These are phyloP conservation scores for Ischnura elegans DNA, from an alignment of 2,888 invertebrate species.

Conservation along the genomic window DNA sequence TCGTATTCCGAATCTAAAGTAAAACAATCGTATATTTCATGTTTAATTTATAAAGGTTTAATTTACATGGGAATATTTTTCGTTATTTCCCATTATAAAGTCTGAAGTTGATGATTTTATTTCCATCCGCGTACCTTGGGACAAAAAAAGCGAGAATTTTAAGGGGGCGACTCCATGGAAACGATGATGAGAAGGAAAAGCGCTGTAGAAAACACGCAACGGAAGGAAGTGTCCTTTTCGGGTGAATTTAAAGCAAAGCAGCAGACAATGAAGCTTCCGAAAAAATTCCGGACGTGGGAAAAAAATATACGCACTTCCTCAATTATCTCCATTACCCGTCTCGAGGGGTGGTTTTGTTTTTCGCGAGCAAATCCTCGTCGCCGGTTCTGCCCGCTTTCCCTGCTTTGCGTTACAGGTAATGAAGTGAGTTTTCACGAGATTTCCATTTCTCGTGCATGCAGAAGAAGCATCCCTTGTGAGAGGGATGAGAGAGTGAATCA, in stretches of 20 bases:
- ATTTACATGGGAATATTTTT: no score
- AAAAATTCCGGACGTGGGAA: neutral
- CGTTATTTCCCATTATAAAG: no score
- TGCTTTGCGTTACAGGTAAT: neutral
- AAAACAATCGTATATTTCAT: no score
- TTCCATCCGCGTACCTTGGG: neutral
- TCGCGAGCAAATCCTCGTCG: neutral
- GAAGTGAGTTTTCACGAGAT: neutral
- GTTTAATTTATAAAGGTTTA: no score
- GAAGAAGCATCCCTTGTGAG: neutral
- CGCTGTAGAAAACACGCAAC: neutral
- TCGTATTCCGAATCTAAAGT: no score
- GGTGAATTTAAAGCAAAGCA: neutral
- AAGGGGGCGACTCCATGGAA: neutral
- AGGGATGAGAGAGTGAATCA: neutral
- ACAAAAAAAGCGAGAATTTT: neutral
- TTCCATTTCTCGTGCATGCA: neutral
- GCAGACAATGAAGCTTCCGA: neutral
- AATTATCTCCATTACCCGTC: neutral
- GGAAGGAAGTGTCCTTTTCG: neutral
- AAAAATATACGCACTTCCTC: neutral
- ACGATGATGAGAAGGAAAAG: neutral
- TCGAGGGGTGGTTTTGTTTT: neutral
- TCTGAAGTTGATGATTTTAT: neutral
- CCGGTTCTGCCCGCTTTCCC: neutral